Base-by-base conservation (phyloP, 2,888 invertebrate species). In the Gari tellinella region DNA sequence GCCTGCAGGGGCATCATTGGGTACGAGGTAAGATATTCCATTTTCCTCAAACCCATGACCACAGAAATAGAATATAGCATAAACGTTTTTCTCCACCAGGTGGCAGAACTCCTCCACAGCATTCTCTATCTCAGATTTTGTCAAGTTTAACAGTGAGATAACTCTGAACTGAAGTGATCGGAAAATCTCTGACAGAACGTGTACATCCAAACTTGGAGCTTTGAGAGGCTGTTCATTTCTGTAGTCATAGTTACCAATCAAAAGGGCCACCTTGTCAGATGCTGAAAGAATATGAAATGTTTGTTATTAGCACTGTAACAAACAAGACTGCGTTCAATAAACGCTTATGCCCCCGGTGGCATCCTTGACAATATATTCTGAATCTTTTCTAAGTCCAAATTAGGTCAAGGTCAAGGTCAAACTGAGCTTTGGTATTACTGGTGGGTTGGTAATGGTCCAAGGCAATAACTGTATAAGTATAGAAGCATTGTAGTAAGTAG, bases 31-130 rank as follows among this genome's bases (percentile, higher is more conserved):
- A 55, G 92, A 91, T 67, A 91, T 89, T 19, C 91, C 92, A 56
- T 90, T 86, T 31, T 90, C 90, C 69, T 93, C 92, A 80, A 92
- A 92, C 1, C 93, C 93, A 74, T 93, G 93, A 0, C 93, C 93
- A 66, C 91, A 92, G 75, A 92, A 93, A 77, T 92, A 93, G 60
- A 89, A 89, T 48, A 89, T 86, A 52, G 81, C 84, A 76, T 88
- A 89, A 7, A 89, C 92, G 23, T 92, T 92, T 26, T 86, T 83
- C 21, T 91, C 91, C n/a, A 93, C 79, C 31, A 93, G 82, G 67
- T 90, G 85, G 58, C 88, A 85, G 78, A 92, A 93, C 61, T 91
- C 89, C n/a, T 86, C 64, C 15, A 93, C 89, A 14, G 92, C 90
- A 57, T 87, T 86, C 43, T 87, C 81, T 90, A 92, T 92, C 70